A percentile compares a stretch with the other conserved stretches of the same genome.
These are phyloP conservation scores for Barnardius zonarius DNA, from an alignment of 2,113 vertebrate species.

Conservation along the genomic window DNA sequence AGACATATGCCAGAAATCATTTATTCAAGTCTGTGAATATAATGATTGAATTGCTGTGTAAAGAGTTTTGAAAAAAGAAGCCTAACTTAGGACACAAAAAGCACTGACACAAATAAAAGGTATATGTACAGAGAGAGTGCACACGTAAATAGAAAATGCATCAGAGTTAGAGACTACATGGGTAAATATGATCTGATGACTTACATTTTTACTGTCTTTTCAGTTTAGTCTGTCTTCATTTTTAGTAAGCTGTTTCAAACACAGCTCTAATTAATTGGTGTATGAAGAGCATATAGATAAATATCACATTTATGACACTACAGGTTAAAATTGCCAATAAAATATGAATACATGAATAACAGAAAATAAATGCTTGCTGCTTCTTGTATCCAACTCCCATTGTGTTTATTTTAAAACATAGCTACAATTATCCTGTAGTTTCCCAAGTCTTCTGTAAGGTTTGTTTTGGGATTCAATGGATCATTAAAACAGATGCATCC, in stretches of 20 bases:
- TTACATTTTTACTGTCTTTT: neutral
- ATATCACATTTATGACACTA: neutral
- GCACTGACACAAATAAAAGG: neutral
- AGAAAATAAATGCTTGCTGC: neutral
- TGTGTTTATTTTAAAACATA: neutral
- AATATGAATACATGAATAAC: neutral
- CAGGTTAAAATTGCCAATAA: neutral
- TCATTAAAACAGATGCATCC: constrained; percentile 26
- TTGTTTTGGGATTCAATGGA: constrained; percentile 2
- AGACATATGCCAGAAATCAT: neutral
- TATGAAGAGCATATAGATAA: neutral
- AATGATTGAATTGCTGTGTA: neutral
- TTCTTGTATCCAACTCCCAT: neutral
- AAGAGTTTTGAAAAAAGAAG: neutral
- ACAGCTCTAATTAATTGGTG: neutral
- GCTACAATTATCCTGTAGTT: constrained; percentile 1
- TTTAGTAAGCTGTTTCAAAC: neutral
- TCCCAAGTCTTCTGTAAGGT: neutral
- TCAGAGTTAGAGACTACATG: neutral
- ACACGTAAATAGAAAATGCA: neutral
- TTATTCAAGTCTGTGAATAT: neutral
- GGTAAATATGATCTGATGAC: neutral
- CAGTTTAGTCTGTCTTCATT: neutral
- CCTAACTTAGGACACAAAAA: neutral
- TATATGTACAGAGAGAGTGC: neutral